phyloP scores from a whole-genome alignment of 2,797 vertebrate species.

The Falco peregrinus region DNA sequence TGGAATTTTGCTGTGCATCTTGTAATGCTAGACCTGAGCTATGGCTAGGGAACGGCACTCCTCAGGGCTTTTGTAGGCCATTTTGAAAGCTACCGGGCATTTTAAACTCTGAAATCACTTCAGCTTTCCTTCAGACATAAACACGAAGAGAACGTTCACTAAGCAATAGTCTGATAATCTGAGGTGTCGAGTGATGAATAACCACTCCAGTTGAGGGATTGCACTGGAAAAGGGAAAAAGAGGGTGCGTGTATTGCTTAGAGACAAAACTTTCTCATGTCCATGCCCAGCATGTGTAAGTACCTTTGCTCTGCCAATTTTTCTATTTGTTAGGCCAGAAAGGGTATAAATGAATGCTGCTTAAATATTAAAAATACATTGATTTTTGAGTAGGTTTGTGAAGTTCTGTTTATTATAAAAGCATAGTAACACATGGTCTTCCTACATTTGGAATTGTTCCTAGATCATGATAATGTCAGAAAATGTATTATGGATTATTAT shows the following conservation, averaged over 20 bases:
- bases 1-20: not conserved
- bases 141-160: not conserved
- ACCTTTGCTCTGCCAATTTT: not conserved
- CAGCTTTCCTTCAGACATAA: not conserved
- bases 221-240: not conserved
- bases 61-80: not conserved
- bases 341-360: not conserved
- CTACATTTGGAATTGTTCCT: not conserved
- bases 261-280: not conserved
- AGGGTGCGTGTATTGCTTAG: rapidly evolving
- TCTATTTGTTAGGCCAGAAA: not conserved
- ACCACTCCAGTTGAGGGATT: not conserved
- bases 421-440: not conserved
- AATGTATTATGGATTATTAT: not conserved
- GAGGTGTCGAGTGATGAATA: not conserved
- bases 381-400: not conserved
- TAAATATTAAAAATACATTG: not conserved
- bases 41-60: not conserved
- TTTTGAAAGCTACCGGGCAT: not conserved
- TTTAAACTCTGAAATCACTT: not conserved
- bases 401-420: not conserved
- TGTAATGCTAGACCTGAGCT: not conserved
- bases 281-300: rapidly evolving
- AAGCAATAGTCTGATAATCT: not conserved
- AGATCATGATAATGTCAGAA: not conserved